A percentile compares a stretch with the other conserved stretches of the same genome.
phyloP scores from a whole-genome alignment of 2,797 vertebrate species.

The Cyclopterus lumpus region DNA sequence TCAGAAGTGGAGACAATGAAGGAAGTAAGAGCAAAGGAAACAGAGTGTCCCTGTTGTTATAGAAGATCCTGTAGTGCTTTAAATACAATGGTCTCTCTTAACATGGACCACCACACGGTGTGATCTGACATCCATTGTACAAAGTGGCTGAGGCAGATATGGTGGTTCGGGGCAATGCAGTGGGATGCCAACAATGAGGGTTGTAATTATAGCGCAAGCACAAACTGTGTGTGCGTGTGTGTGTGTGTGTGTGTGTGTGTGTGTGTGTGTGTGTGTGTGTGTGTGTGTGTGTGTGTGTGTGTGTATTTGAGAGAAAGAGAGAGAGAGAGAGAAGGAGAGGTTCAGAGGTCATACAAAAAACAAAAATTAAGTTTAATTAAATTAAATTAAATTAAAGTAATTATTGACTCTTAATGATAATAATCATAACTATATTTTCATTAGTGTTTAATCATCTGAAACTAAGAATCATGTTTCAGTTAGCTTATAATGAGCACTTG shows the following conservation, averaged over 20 bases:
- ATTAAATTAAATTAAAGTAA: too few species aligned
- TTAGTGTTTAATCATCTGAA: too few species aligned
- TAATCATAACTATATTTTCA: too few species aligned
- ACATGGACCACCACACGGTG: constrained; percentile 42
- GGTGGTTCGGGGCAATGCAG: constrained; percentile 45
- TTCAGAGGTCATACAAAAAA: background rate
- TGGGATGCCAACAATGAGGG: constrained; percentile 54
- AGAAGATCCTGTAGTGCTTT: constrained; percentile 56
- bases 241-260: constrained; percentile 20
- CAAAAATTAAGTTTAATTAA: too few species aligned
- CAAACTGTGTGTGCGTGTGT: constrained; percentile 31
- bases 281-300: background rate
- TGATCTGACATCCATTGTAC: constrained; percentile 63
- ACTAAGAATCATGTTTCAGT: too few species aligned
- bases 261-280: background rate
- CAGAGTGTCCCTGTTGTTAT: constrained; percentile 47
- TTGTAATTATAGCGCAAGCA: constrained; percentile 66
- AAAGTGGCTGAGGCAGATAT: constrained; percentile 68
- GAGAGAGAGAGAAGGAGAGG: background rate
- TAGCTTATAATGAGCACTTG: too few species aligned
- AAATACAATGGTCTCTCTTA: constrained; percentile 61
- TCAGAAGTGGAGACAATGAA: constrained; percentile 48
- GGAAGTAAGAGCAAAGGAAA: constrained; percentile 55
- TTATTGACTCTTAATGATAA: too few species aligned
- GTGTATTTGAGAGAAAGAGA: background rate